A percentile compares a stretch with the other conserved stretches of the same genome.
Evolutionary conservation across 2,888 invertebrate species (phyloP).

Genomic region (Phortica okadai): DNA sequence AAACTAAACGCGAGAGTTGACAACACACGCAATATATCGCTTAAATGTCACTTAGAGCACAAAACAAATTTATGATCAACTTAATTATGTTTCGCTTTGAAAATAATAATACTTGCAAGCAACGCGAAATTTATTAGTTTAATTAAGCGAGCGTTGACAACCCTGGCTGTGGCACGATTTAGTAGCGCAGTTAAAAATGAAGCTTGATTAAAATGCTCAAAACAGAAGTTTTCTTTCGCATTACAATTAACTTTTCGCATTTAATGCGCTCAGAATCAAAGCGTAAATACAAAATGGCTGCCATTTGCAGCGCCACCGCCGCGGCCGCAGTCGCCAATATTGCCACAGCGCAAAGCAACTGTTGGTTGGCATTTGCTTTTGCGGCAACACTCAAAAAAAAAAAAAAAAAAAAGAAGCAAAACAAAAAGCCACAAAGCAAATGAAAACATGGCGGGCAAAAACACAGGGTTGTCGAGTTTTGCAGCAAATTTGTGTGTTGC

Average conservation of each 20-base stretch:
- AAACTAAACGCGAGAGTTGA: no score
- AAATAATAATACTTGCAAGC: no score
- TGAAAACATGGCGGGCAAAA: background rate
- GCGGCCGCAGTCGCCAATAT: background rate
- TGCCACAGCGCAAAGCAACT: background rate
- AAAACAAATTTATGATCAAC: no score
- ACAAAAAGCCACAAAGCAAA: background rate
- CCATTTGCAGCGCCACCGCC: background rate
- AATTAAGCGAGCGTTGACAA: no score
- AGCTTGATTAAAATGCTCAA: background rate
- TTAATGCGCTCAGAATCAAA: background rate
- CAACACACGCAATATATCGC: no score
- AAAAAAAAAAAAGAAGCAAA: no score
- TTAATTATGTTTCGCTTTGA: no score
- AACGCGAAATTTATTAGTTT: no score
- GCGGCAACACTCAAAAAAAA: background rate
- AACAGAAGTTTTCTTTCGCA: background rate
- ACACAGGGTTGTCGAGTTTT: background rate
- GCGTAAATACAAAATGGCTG: background rate
- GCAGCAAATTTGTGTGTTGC: background rate
- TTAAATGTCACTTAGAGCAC: no score
- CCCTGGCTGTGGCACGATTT: no score
- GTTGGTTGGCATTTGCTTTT: background rate
- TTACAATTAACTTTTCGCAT: background rate
- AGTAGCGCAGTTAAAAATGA: no score